Base-by-base conservation (phyloP, 1,140 invertebrate species). In the Macrobrachium nipponense region DNA sequence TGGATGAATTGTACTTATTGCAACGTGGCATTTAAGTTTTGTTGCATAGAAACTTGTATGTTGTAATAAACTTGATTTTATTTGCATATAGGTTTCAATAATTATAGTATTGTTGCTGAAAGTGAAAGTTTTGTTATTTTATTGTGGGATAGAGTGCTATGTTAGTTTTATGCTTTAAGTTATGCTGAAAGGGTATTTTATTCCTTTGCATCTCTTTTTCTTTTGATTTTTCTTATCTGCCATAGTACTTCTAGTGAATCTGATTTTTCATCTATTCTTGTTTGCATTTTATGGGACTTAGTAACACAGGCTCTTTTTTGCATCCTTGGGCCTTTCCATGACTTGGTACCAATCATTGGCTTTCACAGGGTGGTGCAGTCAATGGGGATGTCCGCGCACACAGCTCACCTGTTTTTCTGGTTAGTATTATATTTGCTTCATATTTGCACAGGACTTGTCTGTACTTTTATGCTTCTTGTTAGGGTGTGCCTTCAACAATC, bases 311-410 rank as follows among this genome's bases (percentile, higher is more conserved):
- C 73, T 76, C 73, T 76, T 76, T 64, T 80, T 80, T 80, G 78
- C 78, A 64, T 66, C 62, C 62, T 80, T 80, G 78, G 78, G 62
- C 78, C 78, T 80, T 80, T 80, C 60, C 78, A 66, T 66, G 78
- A 80, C 78, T 80, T 80, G 78, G 78, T 80, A 80, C 78, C 78
- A 80, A 80, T 62, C 64, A 62, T 80, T 62, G 78, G 78, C 78
- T 43, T 43, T 80, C 78, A 80, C 78, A 80, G 78, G 78, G 78
- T 80, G 78, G 62, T 66, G 78, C 78, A 80, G 78, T 80, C 78
- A 80, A 80, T 80, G 78, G 78, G 78, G 78, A 80, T 66, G 36
- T 80, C 62, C 27, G 44, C 60, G 78, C 78, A 64, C 78, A 80
- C 78, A 80, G 44, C 78, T 62, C 78, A 64, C 61, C 78, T 80